Conservation (phyloP, 1,140 invertebrate species). For the Holcopasites calliopsidis region DNA sequence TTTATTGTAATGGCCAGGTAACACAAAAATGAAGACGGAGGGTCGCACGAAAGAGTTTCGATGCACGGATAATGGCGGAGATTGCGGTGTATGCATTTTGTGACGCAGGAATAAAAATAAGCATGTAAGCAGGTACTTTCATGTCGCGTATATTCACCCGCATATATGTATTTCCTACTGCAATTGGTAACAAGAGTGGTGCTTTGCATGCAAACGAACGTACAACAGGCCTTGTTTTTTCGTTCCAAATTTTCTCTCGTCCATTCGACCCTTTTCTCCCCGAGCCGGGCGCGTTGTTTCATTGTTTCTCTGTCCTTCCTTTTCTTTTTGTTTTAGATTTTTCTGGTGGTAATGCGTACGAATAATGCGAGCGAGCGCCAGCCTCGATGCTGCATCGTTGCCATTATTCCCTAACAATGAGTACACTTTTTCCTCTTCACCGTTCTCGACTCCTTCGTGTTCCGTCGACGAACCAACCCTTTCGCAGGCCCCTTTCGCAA, state of each 20-base stretch:
- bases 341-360: not conserved
- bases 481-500: not conserved
- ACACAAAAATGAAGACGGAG: not conserved
- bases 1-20: too few relatives aligned
- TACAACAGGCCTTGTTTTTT: slow-evolving; percentile 29
- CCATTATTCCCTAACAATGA: not conserved
- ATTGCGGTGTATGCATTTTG: not conserved
- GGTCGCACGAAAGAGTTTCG: not conserved
- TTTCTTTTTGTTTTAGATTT: slow-evolving; percentile 3
- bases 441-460: not conserved
- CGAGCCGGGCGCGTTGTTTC: not conserved
- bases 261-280: slow-evolving; percentile 6
- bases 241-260: slow-evolving; percentile 9
- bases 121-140: not conserved
- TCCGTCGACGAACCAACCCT: not conserved
- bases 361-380: not conserved
- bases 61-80: not conserved
- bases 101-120: not conserved
- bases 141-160: not conserved
- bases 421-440: not conserved
- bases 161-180: slow-evolving; percentile 22
- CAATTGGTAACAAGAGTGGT: slow-evolving; percentile 46
- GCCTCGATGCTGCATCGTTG: not conserved
- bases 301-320: not conserved
- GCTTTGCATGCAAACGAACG: slow-evolving; percentile 34